Evolutionary conservation across 2,113 vertebrate genomes (phyloP), one percentile per base, ranked within the genome.

Genomic region (Strigops habroptila): DNA sequence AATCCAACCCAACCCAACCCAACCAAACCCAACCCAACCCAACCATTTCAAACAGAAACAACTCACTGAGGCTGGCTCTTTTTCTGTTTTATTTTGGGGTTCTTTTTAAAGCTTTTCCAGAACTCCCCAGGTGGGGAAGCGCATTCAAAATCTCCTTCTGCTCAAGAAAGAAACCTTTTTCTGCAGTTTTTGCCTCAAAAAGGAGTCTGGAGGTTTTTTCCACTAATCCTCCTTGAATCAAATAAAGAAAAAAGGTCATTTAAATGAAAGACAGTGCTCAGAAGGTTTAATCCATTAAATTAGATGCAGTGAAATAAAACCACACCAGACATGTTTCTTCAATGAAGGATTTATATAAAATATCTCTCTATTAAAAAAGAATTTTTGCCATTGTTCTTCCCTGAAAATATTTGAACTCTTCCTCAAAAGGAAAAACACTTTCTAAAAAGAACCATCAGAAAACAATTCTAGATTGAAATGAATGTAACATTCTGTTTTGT

Each of bases 201-300:
- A 64, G 77, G 31, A 92, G 53, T 21, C 37, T 0, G 17, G 17
- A 57, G 89, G 84, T 87, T 60, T 41, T 74, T 27, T 44, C 49
- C 59, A 33, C 41, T 63, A 88, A 62, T 28, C 49, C 46, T 82
- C 49, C 55, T 55, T n/a, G 59, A 88, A 44, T 90, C 37, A 63
- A 77, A 81, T 81, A 41, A 70, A 95, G 59, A 55, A 73, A 63
- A 85, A 80, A 68, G 82, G 88, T 80, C 53, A 62, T 74, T 86
- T 57, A 67, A 70, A 95, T 83, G 68, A 81, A 91, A 95, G 76
- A 18, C 2, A 7, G 11, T 14, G n/a, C 79, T 94, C 49, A 74
- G 71, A 86, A 93, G 53, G 75, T 81, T 95, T 94, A 83, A 91
- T 53, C 41, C 35, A 49, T 86, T 62, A 77, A 83, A 88, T 83